Conservation (phyloP, 1,140 invertebrate genomes). For the Drosophila rhopaloa region DNA sequence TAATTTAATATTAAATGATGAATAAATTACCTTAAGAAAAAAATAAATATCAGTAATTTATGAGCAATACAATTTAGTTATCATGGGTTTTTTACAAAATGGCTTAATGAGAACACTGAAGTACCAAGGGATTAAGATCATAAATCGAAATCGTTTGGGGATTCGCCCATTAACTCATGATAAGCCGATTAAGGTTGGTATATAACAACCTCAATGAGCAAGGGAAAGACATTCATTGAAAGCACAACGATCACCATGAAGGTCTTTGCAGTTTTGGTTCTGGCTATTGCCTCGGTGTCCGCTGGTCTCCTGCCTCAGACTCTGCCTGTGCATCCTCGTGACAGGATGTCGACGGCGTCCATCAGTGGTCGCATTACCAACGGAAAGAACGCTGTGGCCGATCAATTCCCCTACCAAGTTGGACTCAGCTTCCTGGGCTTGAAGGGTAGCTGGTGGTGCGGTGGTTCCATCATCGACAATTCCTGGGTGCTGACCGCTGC, state of each 20-base stretch:
- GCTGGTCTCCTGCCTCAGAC: constrained; percentile 55
- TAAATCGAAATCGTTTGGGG: constrained; percentile 29
- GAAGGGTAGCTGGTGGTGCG: constrained; percentile 84
- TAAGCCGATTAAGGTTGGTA: constrained; percentile 78
- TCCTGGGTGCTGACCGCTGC: constrained; percentile 86
- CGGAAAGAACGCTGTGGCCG: constrained; percentile 60
- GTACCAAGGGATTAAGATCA: not conserved
- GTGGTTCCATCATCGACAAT: constrained; percentile 86
- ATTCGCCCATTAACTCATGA: constrained; percentile 84
- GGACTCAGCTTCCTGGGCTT: constrained; percentile 78
- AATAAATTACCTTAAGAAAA: too few species aligned
- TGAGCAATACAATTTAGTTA: not conserved
- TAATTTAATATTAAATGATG: too few species aligned
- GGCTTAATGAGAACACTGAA: too few species aligned
- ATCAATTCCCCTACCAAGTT: constrained; percentile 86
- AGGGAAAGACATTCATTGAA: constrained; percentile 22
- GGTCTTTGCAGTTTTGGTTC: constrained; percentile 57
- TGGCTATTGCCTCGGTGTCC: constrained; percentile 65
- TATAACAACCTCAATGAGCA: constrained; percentile 68
- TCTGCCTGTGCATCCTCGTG: constrained; percentile 56
- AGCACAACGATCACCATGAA: constrained; percentile 58
- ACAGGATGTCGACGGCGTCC: constrained; percentile 22
- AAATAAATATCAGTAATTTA: too few species aligned
- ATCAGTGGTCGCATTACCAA: constrained; percentile 78
- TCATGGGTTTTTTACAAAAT: not conserved